These are phyloP conservation scores for Cynoglossus semilaevis DNA, from an alignment of 2,113 vertebrate genomes.

Conservation along the genomic window DNA sequence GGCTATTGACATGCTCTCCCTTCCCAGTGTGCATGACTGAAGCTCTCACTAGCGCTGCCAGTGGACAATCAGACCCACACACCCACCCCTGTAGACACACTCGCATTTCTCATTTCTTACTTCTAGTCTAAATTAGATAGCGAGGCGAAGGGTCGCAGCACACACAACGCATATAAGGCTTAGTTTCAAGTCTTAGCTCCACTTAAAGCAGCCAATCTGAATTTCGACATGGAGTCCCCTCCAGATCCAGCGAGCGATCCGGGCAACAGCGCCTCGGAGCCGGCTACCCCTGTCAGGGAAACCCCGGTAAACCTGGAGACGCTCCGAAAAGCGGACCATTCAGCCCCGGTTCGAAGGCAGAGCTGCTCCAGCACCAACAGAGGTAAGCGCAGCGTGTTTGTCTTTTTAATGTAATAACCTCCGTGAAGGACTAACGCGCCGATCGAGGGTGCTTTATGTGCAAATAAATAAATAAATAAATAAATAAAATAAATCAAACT, in stretches of 20 bases:
- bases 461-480: not conserved
- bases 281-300: slow-evolving; percentile 87
- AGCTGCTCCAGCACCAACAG: slow-evolving; percentile 88
- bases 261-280: slow-evolving; percentile 89
- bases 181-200: slow-evolving; percentile 73
- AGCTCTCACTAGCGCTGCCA: slow-evolving; percentile 91
- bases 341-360: slow-evolving; percentile 86
- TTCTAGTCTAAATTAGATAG: slow-evolving; percentile 90
- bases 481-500: slow-evolving; percentile 58
- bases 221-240: slow-evolving; percentile 92
- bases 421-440: not conserved
- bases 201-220: slow-evolving; percentile 61
- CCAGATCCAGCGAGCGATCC: slow-evolving; percentile 89
- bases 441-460: not conserved
- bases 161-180: slow-evolving; percentile 76
- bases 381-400: slow-evolving; percentile 73
- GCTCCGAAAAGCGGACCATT: slow-evolving; percentile 87
- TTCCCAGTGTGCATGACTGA: slow-evolving; percentile 69
- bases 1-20: slow-evolving; percentile 82
- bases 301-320: slow-evolving; percentile 88
- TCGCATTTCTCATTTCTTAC: slow-evolving; percentile 85
- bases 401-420: not conserved
- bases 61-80: slow-evolving; percentile 87
- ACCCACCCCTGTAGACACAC: slow-evolving; percentile 84
- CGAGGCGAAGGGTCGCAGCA: slow-evolving; percentile 85